Percentiles rank a stretch among this genome's conserved stretches.
Conservation (phyloP, 2,888 invertebrate species). For the Mesochorus sp. region DNA sequence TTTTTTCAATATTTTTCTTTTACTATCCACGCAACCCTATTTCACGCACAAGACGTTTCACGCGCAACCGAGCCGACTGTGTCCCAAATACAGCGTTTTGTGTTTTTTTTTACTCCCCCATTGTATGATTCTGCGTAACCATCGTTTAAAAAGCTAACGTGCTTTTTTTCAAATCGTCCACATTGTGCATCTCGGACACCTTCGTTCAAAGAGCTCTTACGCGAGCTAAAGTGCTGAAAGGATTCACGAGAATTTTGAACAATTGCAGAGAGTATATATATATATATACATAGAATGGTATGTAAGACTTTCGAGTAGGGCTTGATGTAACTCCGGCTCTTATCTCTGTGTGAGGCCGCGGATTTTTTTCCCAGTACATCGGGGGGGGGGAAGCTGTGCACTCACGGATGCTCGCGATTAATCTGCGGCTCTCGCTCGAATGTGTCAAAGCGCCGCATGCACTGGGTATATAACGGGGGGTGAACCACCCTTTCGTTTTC, state of each 20-base stretch:
- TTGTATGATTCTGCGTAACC: too few species aligned
- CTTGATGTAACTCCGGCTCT: slow-evolving; percentile 7
- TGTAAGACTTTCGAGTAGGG: not conserved
- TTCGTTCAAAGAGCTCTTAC: slow-evolving; percentile 22
- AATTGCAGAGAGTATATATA: not conserved
- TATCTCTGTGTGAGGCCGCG: not conserved
- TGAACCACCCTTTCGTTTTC: slow-evolving; percentile 24
- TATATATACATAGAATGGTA: not conserved
- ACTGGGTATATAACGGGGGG: not conserved
- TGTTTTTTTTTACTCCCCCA: too few species aligned
- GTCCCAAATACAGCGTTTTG: too few species aligned
- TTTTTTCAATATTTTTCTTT: too few species aligned
- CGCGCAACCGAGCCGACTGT: too few species aligned
- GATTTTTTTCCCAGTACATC: not conserved
- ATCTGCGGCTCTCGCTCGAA: slow-evolving; percentile 45
- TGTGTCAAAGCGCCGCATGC: slow-evolving; percentile 36
- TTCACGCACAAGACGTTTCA: too few species aligned
- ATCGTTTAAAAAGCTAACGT: too few species aligned
- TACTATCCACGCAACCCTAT: too few species aligned
- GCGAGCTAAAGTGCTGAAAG: slow-evolving; percentile 35
- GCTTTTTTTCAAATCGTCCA: slow-evolving; percentile 27
- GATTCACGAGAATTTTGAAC: slow-evolving; percentile 44
- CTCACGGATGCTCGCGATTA: slow-evolving; percentile 48
- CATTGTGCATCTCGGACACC: slow-evolving; percentile 24
- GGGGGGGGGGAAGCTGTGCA: slow-evolving; percentile 29